These are phyloP conservation scores for Passer domesticus DNA, from an alignment of 2,113 vertebrate species.

Conservation along the genomic window DNA sequence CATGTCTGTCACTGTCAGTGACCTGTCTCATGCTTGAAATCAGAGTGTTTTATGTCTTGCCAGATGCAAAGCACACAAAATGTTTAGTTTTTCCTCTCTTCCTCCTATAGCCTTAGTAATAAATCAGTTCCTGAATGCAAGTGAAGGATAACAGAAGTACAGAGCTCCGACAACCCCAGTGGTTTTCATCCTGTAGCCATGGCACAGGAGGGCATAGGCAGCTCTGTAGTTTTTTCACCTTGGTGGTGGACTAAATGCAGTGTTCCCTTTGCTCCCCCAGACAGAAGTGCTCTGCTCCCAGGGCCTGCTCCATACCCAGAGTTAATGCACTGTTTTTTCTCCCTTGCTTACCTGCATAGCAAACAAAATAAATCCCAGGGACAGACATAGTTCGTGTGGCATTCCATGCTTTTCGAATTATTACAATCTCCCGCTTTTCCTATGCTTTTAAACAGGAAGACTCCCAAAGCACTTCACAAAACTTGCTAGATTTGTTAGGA, in stretches of 20 bases:
- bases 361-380: background rate
- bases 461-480: background rate
- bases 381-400: background rate
- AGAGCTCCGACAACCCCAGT: background rate
- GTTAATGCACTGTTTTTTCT: background rate
- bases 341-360: background rate
- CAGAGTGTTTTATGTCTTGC: constrained; percentile 25
- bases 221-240: background rate
- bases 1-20: constrained; percentile 24
- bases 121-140: constrained; percentile 52
- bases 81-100: constrained; percentile 8
- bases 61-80: constrained; percentile 25
- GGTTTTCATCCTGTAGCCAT: background rate
- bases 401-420: background rate
- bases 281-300: background rate
- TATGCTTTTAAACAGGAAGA: background rate
- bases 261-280: background rate
- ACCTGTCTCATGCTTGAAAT: constrained; percentile 49
- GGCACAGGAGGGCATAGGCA: background rate
- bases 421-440: background rate
- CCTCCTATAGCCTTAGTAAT: constrained; percentile 9
- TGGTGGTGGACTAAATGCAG: background rate
- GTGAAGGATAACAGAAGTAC: constrained; percentile 17
- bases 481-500: background rate
- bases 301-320: background rate